Evolutionary conservation across 2,888 invertebrate species (phyloP).

Genomic region (Perithous albicinctus): DNA sequence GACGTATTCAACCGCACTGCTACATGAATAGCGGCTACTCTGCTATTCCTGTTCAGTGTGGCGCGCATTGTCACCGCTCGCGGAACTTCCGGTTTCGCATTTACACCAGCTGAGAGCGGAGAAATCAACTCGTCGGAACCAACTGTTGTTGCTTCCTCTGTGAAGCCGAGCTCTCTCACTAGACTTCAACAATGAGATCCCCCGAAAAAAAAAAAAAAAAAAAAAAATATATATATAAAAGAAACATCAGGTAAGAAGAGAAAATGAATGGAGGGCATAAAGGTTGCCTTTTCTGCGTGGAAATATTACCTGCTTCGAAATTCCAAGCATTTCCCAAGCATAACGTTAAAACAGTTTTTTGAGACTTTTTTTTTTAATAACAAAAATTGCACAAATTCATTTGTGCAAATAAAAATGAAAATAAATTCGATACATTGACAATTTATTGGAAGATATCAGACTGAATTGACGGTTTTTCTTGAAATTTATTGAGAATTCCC

Average conservation of each 20-base stretch:
- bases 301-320: neutral
- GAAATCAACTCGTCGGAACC: conserved; percentile 35
- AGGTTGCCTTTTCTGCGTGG: neutral
- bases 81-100: conserved; percentile 40
- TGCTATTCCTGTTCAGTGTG: neutral
- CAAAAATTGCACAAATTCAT: too few relatives aligned
- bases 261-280: neutral
- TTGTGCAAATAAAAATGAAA: too few relatives aligned
- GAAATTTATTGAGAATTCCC: too few relatives aligned
- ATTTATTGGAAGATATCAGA: too few relatives aligned
- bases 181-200: conserved; percentile 7
- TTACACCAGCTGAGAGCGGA: conserved; percentile 22
- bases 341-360: neutral
- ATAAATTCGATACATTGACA: too few relatives aligned
- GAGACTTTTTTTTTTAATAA: too few relatives aligned
- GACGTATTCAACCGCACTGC: conserved; percentile 1
- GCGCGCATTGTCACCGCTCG: conserved; percentile 7
- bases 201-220: neutral
- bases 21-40: conserved; percentile 3
- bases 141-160: conserved; percentile 27
- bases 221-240: too few relatives aligned
- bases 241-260: too few relatives aligned
- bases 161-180: conserved; percentile 4
- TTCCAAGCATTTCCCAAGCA: neutral
- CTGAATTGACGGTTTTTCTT: too few relatives aligned